Percentiles rank a stretch among this genome's conserved stretches.
Conservation (phyloP, 2,888 invertebrate genomes). For the Neoitamus cyanurus region DNA sequence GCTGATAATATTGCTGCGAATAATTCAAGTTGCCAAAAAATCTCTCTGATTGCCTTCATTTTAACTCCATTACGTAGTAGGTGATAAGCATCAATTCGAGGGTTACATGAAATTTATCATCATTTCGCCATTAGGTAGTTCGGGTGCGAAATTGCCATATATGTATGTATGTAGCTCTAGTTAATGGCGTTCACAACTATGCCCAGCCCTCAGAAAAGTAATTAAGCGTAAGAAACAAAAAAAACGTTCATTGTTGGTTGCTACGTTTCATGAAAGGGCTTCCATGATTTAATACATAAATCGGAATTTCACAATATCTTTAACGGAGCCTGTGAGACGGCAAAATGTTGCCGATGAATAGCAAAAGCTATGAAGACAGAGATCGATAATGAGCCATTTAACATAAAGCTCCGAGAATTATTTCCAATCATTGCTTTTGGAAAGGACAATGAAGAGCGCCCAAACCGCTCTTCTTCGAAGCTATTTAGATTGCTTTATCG, state of each 20-base stretch:
- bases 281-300: background rate
- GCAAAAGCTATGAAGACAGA: background rate
- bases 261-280: background rate
- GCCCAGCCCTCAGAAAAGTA: background rate
- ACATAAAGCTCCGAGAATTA: background rate
- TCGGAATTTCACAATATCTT: background rate
- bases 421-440: conserved; percentile 2
- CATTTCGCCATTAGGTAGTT: background rate
- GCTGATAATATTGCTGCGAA: background rate
- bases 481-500: background rate
- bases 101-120: conserved; percentile 1
- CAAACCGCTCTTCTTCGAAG: background rate
- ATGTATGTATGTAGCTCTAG: too few relatives aligned
- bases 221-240: background rate
- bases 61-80: background rate
- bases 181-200: background rate
- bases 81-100: background rate
- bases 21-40: background rate
- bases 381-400: background rate
- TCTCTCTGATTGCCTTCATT: background rate
- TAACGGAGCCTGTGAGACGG: background rate
- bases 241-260: background rate
- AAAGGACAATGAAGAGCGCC: background rate
- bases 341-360: background rate
- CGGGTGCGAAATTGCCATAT: background rate